phyloP scores from a whole-genome alignment of 2,888 invertebrate species.

The Carterocephalus palaemon region DNA sequence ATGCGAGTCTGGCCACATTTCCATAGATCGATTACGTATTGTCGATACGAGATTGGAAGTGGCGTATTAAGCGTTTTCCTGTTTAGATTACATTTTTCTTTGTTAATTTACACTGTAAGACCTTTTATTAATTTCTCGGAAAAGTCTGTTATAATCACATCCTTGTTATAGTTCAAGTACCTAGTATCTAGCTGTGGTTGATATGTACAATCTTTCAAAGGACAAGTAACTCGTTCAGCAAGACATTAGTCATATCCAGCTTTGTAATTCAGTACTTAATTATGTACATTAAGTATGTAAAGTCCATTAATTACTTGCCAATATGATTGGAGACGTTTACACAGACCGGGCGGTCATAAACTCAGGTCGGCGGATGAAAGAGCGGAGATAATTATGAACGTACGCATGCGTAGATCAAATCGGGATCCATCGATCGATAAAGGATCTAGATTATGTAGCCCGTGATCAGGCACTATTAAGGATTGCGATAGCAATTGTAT shows the following conservation, averaged over 20 bases:
- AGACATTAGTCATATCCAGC: conserved; percentile 17
- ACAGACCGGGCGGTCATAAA: conserved; percentile 65
- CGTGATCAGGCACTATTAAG: conserved; percentile 50
- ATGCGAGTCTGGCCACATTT: conserved; percentile 61
- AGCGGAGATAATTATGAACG: conserved; percentile 71
- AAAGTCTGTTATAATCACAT: background rate
- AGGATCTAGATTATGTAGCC: conserved; percentile 65
- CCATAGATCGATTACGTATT: conserved; percentile 58
- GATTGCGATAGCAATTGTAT: conserved; percentile 31
- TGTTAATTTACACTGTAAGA: conserved; percentile 49
- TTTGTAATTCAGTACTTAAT: conserved; percentile 46
- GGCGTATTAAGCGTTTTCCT: conserved; percentile 52
- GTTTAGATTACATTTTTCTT: conserved; percentile 48
- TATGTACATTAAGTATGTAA: conserved; percentile 57
- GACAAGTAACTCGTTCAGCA: conserved; percentile 3
- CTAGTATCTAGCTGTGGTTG: too few species aligned
- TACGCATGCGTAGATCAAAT: conserved; percentile 76
- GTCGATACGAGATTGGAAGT: conserved; percentile 55
- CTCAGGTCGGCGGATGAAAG: conserved; percentile 73
- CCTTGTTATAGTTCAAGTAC: too few species aligned
- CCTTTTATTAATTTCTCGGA: conserved; percentile 42
- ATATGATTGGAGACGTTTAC: conserved; percentile 73
- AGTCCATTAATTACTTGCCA: conserved; percentile 68
- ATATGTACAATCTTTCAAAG: background rate
- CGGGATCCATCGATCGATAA: conserved; percentile 71